Conservation (phyloP, 2,888 invertebrate species). For the Eumacrocentrus americanus region DNA sequence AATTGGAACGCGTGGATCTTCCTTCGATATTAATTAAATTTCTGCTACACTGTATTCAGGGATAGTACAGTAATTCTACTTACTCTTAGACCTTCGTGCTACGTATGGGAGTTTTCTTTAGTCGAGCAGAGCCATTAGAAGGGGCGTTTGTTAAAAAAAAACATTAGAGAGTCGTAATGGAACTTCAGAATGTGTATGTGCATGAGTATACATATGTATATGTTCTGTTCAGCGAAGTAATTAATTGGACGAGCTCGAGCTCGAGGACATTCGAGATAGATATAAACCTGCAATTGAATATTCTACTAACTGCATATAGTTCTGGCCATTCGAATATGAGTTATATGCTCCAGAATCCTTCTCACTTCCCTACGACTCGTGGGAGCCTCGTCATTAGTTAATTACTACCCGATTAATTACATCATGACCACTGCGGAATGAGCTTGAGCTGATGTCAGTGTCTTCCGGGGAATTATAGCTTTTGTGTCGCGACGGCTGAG, state of each 20-base stretch:
- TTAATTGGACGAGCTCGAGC: background rate
- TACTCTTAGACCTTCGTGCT: background rate
- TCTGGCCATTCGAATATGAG: background rate
- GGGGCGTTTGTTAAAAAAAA: background rate
- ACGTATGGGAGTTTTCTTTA: background rate
- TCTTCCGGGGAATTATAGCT: too few species aligned
- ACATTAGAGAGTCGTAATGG: background rate
- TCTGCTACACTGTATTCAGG: slow-evolving; percentile 8
- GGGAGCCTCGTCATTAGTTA: slow-evolving; percentile 10
- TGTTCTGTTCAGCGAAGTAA: too few species aligned
- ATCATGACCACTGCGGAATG: too few species aligned
- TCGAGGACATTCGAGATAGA: background rate
- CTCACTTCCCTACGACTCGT: background rate
- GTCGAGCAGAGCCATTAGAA: background rate
- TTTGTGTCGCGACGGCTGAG: too few species aligned
- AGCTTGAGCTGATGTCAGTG: background rate
- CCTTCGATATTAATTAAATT: slow-evolving; percentile 36
- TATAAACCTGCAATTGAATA: too few species aligned
- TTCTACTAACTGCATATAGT: background rate
- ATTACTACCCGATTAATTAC: slow-evolving; percentile 8
- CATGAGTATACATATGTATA: background rate
- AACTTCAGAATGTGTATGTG: background rate
- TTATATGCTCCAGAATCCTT: background rate
- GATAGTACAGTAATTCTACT: background rate
- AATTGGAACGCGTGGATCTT: slow-evolving; percentile 35